Evolutionary conservation across 2,113 vertebrate species (phyloP).

Genomic region (Phyllostomus hastatus): DNA sequence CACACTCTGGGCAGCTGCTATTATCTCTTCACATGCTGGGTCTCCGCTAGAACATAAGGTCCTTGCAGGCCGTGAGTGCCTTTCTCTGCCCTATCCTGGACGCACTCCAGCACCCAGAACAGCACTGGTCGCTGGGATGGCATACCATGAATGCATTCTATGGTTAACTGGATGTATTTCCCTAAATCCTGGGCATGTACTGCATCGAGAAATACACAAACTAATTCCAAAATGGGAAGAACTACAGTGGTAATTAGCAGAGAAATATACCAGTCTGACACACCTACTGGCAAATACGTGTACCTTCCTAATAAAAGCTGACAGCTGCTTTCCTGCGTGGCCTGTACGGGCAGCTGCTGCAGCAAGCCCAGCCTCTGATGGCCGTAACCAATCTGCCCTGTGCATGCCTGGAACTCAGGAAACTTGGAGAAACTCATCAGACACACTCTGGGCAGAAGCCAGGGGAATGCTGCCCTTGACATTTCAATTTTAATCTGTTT

Average conservation of each 20-base stretch:
- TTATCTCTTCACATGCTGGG: neutral
- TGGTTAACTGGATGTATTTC: neutral
- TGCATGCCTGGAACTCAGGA: neutral
- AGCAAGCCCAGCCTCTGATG: neutral
- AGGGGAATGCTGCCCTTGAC: neutral
- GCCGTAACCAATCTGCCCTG: neutral
- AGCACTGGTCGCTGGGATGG: neutral
- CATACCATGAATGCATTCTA: neutral
- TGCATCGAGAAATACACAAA: neutral
- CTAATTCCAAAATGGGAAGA: neutral
- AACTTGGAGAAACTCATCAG: neutral
- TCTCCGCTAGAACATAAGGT: neutral
- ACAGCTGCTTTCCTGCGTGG: conserved; percentile 12
- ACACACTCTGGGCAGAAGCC: neutral
- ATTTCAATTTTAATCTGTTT: conserved; percentile 47
- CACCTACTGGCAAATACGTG: neutral
- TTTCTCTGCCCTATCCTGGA: neutral
- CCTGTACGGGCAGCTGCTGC: neutral
- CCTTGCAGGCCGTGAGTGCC: neutral
- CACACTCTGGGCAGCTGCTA: neutral
- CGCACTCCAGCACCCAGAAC: neutral
- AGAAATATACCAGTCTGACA: neutral
- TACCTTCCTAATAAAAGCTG: neutral
- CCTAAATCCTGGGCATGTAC: neutral
- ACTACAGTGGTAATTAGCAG: neutral